Evolutionary conservation across 2,888 invertebrate genomes (phyloP).

Genomic region (Hirtodrosophila cameraria): DNA sequence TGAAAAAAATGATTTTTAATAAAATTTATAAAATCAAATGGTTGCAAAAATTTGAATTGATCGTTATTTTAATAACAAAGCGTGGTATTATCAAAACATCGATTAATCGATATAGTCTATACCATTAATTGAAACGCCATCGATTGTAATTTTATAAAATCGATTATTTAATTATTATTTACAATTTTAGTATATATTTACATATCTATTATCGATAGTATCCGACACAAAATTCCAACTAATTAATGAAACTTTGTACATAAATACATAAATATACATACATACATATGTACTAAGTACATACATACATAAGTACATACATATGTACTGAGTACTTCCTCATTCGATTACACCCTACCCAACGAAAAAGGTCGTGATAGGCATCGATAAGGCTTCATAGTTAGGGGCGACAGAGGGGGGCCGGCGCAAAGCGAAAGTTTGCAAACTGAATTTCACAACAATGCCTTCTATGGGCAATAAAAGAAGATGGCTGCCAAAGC

Average conservation of each 20-base stretch:
- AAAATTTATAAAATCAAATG: too few relatives aligned
- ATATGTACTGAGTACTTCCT: slow-evolving; percentile 26
- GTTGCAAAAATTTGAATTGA: too few relatives aligned
- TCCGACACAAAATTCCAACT: too few relatives aligned
- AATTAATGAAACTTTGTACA: neutral
- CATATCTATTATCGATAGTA: too few relatives aligned
- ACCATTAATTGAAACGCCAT: too few relatives aligned
- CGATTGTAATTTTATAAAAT: too few relatives aligned
- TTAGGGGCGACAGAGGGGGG: neutral
- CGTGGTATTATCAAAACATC: too few relatives aligned
- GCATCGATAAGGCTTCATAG: slow-evolving; percentile 16
- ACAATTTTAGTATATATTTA: too few relatives aligned
- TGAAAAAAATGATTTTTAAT: too few relatives aligned
- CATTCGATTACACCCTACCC: slow-evolving; percentile 30
- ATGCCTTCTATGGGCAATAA: slow-evolving; percentile 18
- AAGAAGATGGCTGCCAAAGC: slow-evolving; percentile 53
- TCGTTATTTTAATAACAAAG: too few relatives aligned
- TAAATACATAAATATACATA: neutral
- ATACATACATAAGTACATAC: neutral
- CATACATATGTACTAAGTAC: neutral
- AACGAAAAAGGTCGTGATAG: slow-evolving; percentile 20
- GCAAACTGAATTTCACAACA: slow-evolving; percentile 65
- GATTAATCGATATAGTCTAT: too few relatives aligned
- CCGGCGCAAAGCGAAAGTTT: slow-evolving; percentile 43
- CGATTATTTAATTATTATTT: too few relatives aligned